Conservation (phyloP, 2,888 invertebrate species). For the Epinotia brunnichana region DNA sequence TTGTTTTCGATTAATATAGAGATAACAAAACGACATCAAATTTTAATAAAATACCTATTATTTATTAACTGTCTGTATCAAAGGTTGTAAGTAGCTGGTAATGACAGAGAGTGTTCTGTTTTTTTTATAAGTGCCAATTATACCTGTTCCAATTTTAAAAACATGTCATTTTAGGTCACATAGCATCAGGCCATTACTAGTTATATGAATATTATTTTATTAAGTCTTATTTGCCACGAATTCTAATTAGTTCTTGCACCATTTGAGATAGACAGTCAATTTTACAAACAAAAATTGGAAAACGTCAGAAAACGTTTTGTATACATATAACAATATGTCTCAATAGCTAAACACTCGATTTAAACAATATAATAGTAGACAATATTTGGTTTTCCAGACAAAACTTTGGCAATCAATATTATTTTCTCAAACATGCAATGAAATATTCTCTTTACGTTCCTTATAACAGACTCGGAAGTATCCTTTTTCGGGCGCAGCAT, state of each 20-base stretch:
- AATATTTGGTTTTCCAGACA: not conserved
- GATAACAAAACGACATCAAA: constrained; percentile 14
- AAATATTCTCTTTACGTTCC: too few species aligned
- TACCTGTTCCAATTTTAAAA: too few species aligned
- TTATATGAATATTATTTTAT: not conserved
- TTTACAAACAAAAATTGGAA: not conserved
- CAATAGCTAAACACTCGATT: constrained; percentile 22
- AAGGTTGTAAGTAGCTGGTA: not conserved
- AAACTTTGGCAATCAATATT: not conserved
- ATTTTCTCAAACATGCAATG: too few species aligned
- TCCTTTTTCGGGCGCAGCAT: too few species aligned
- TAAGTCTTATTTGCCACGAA: not conserved
- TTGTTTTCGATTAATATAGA: constrained; percentile 12
- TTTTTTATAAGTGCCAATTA: too few species aligned
- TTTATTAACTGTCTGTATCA: not conserved
- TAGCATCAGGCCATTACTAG: too few species aligned
- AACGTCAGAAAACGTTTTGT: not conserved
- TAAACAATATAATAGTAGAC: constrained; percentile 11
- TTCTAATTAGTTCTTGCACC: not conserved
- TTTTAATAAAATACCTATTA: not conserved
- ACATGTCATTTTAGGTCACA: too few species aligned
- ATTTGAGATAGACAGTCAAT: not conserved
- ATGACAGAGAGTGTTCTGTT: too few species aligned
- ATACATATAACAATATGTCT: constrained; percentile 12
- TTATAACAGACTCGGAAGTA: too few species aligned